Base-by-base conservation (phyloP, 53 echinoderm and acorn worm genomes). In the Echinarachnius parma region DNA sequence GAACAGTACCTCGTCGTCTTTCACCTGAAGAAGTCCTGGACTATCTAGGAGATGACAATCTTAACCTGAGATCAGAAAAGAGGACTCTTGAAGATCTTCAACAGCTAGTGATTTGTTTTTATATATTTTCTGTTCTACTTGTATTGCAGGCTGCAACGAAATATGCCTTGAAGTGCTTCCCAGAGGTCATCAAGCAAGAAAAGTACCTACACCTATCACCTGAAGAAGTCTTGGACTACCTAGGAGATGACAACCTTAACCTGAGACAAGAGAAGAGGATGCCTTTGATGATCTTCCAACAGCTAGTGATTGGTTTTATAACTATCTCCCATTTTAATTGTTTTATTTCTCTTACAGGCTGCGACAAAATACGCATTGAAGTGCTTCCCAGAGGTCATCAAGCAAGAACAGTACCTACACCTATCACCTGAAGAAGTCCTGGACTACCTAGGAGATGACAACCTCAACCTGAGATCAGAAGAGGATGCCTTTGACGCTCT, bases 211-310 rank as follows among this genome's bases (percentile, higher is more conserved):
- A 77, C 20, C 67, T 92, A 24, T 62, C 80, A 4, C 72, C 80
- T 7, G 80, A 98, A 47, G 92, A 98, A 36, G 62, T 98, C 63
- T 75, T 82, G 35, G 88, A 88, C 52, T 91, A 91, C 31, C 88
- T 98, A 0, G 90, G 98, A 27, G 98, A 98, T 67, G 91, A 98
- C 71, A 87, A 88, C 50, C 60, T 98, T 16, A 98, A 98, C 60
- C 82, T 98, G 16, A 32, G 80, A 20, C 61, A 79, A 21, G n/a
- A n/a, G 98, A 98, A 42, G 88, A 84, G 62, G 98, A 98, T 55
- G 86, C 88, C 37, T 98, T 85, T 65, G 79, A 91, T 53, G 98
- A 91, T 19, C 52, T 91, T n/a, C n/a, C n/a, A n/a, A n/a, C n/a
- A n/a, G n/a, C n/a, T n/a, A n/a, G n/a, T n/a, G n/a, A n/a, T n/a